These are phyloP conservation scores for Julus scandinavius DNA, from an alignment of 2,888 invertebrate species.

Conservation along the genomic window DNA sequence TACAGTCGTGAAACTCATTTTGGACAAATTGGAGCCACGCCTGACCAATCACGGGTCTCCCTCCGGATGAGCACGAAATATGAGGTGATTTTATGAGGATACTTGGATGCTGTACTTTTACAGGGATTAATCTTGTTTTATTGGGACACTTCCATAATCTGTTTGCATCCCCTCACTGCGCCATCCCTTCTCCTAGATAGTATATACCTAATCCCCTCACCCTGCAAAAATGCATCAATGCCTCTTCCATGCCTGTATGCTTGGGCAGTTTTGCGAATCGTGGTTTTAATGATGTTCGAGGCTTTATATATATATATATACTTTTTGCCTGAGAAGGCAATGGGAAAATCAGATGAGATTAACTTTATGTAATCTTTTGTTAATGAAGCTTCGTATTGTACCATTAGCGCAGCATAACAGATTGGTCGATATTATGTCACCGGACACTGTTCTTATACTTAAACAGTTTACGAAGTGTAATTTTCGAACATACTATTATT, in stretches of 20 bases:
- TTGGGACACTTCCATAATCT: not conserved
- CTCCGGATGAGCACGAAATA: not conserved
- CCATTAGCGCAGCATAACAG: no score
- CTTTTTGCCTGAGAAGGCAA: not conserved
- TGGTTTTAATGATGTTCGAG: not conserved
- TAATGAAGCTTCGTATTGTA: no score
- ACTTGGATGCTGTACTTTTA: not conserved
- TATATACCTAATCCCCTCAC: not conserved
- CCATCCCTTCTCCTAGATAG: not conserved
- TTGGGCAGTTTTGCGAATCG: slow-evolving; percentile 12
- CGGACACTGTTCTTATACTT: no score
- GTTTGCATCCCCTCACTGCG: not conserved
- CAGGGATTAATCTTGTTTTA: slow-evolving; percentile 31
- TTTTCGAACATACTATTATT: no score
- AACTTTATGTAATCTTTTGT: not conserved
- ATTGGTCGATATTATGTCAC: no score
- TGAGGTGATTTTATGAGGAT: not conserved
- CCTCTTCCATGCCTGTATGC: not conserved
- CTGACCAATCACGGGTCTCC: not conserved
- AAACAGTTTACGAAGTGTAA: no score
- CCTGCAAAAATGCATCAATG: not conserved
- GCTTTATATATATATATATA: not conserved
- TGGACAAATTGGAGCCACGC: not conserved
- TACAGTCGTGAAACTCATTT: not conserved
- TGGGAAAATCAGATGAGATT: not conserved